Base-by-base conservation (phyloP, 2,113 vertebrate genomes). In the Sitta europaea region DNA sequence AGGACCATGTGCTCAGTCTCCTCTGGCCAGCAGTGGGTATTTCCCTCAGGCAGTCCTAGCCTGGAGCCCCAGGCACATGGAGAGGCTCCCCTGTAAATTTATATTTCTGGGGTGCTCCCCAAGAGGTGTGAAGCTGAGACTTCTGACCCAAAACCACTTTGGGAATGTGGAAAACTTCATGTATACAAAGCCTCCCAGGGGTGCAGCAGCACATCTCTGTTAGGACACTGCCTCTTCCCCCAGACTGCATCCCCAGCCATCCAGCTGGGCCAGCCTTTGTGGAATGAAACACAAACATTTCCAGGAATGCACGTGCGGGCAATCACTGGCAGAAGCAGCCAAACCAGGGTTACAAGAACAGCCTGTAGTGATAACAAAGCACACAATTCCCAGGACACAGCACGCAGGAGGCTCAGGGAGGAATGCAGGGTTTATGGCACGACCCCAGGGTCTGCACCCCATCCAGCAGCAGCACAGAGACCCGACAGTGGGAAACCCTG, bases 291-390 rank as follows among this genome's bases (percentile, higher is more conserved):
- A 88, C 10, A 0, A 86, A 90, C 62, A 72, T 58, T 79, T 89
- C 66, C 35, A 86, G 88, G 88, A 92, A 92, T 92, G 88, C 88
- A 47, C 24, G 51, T 94, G 92, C 4, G 11, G 71, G 71, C 82
- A 79, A 75, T 61, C n/a, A 21, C 50, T 57, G 85, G 63, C 66
- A 86, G 88, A 90, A 94, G 94, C 90, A 80, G 94, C 42, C 21
- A 10, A 94, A 95, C 95, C 90, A 84, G 96, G 96, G 92, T 58
- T 89, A 95, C 95, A 90, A 90, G 94, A 93, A 80, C 67, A 90
- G 90, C 96, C 90, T 88, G 88, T 93, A 82, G 61, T 70, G 95
- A 93, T 95, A 96, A 95, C 62, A 76, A 79, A 24, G 35, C 50
- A 88, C 78, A 58, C n/a, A 33, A 62, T 90, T 95, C 92, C 80